Conservation (phyloP, 2,888 invertebrate species). For the Rugalucina vietnamica region DNA sequence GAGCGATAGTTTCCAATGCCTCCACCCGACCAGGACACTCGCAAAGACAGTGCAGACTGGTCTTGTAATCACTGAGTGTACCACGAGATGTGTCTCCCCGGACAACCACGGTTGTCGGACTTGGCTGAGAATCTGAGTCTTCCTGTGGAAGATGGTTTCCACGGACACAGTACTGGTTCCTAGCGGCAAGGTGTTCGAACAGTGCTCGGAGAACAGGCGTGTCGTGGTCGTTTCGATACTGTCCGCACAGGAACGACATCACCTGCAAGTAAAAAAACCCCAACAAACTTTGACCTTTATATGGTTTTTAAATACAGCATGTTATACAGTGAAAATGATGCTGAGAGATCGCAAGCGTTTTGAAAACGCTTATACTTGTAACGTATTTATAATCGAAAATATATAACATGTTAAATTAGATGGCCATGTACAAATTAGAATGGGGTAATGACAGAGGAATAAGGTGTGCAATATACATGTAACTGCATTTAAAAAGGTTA, state of each 20-base stretch:
- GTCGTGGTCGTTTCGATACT: constrained; percentile 69
- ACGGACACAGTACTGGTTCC: constrained; percentile 64
- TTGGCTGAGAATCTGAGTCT: constrained; percentile 33
- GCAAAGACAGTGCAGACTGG: constrained; percentile 72
- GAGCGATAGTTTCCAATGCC: constrained; percentile 61
- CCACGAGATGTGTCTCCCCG: constrained; percentile 61
- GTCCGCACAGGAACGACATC: constrained; percentile 73
- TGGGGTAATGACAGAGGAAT: no score
- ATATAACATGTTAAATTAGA: no score
- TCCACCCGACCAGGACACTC: constrained; percentile 71
- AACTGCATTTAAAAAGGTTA: no score
- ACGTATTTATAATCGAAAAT: no score
- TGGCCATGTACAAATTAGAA: no score
- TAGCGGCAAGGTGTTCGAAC: constrained; percentile 67
- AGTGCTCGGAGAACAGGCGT: constrained; percentile 60
- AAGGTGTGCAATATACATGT: no score
- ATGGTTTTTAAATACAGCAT: no score
- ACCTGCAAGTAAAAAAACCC: constrained; percentile 33
- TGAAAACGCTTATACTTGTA: no score
- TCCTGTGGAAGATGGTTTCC: constrained; percentile 54
- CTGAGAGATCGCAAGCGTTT: no score
- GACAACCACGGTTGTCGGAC: constrained; percentile 34
- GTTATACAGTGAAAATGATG: no score
- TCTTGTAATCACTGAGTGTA: constrained; percentile 65
- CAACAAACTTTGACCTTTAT: no score